These are phyloP conservation scores for Pelodytes ibericus DNA, from an alignment of 2,797 vertebrate species.

Conservation along the genomic window DNA sequence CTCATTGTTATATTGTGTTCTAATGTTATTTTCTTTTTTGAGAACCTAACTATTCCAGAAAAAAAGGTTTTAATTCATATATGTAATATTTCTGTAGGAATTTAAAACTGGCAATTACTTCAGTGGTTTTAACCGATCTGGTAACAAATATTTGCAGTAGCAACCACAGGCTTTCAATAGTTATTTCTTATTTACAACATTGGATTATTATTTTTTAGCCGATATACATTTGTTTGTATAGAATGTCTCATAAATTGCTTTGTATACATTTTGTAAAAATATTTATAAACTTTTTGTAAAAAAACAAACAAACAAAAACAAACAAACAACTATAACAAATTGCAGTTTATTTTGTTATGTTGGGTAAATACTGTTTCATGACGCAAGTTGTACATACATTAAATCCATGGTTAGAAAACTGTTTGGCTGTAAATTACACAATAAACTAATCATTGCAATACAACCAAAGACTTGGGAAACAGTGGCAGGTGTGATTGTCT, in stretches of 20 bases:
- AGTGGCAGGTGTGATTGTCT: constrained; percentile 77
- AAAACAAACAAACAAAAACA: constrained; percentile 71
- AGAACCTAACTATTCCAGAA: no score
- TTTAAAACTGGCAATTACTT: constrained; percentile 77
- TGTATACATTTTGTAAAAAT: constrained; percentile 89
- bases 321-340: constrained; percentile 77
- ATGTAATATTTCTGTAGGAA: constrained; percentile 36
- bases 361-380: constrained; percentile 86
- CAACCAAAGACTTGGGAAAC: constrained; percentile 85
- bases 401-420: constrained; percentile 87
- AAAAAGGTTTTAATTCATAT: not conserved
- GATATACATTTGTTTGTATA: constrained; percentile 83
- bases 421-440: constrained; percentile 91
- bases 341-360: constrained; percentile 98
- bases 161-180: constrained; percentile 68
- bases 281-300: constrained; percentile 89
- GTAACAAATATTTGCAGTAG: constrained; percentile 73
- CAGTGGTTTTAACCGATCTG: constrained; percentile 70
- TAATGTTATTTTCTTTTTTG: not conserved
- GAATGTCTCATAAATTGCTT: constrained; percentile 84
- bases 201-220: constrained; percentile 81
- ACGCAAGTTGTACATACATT: constrained; percentile 85
- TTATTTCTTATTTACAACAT: constrained; percentile 78
- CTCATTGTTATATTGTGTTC: no score
- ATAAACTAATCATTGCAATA: constrained; percentile 93